These are phyloP conservation scores for Aradophagus sp. DNA, from an alignment of 1,140 invertebrate genomes.

Conservation along the genomic window DNA sequence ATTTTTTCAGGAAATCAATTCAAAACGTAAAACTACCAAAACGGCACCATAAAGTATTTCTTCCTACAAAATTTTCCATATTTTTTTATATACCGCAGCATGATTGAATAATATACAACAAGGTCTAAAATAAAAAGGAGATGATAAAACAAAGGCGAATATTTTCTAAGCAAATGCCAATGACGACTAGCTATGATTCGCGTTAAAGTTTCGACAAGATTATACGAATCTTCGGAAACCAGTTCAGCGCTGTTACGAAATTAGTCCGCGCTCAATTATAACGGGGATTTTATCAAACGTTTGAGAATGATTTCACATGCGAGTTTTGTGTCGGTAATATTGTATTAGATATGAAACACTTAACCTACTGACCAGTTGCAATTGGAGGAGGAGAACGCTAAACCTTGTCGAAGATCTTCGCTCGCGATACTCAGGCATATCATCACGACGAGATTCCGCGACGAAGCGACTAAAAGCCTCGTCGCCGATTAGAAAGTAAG, in stretches of 20 bases:
- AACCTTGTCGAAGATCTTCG: conserved; percentile 51
- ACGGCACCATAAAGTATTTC: too few species aligned
- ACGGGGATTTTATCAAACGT: conserved; percentile 57
- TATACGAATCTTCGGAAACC: conserved; percentile 38
- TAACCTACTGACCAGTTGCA: conserved; percentile 73
- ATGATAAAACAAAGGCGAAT: too few species aligned
- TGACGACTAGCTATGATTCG: conserved; percentile 40
- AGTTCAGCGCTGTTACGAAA: conserved; percentile 50
- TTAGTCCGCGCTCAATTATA: conserved; percentile 55
- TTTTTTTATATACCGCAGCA: too few species aligned
- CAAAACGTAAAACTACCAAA: too few species aligned
- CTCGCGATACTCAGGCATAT: conserved; percentile 43
- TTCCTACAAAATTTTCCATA: too few species aligned
- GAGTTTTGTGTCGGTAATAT: conserved; percentile 52
- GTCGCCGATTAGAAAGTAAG: conserved; percentile 65
- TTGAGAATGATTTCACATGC: conserved; percentile 51
- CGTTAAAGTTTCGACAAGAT: conserved; percentile 45
- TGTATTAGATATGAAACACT: conserved; percentile 57
- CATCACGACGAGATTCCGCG: conserved; percentile 39
- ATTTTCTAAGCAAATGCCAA: conserved; percentile 5
- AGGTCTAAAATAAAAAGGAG: too few species aligned
- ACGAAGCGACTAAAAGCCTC: conserved; percentile 21
- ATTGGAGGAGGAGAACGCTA: conserved; percentile 43
- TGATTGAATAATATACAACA: too few species aligned
- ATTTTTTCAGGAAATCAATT: too few species aligned